A percentile compares a stretch with the other conserved stretches of the same genome.
Evolutionary conservation across 2,113 vertebrate species (phyloP).

Genomic region (Platysternon megacephalum): DNA sequence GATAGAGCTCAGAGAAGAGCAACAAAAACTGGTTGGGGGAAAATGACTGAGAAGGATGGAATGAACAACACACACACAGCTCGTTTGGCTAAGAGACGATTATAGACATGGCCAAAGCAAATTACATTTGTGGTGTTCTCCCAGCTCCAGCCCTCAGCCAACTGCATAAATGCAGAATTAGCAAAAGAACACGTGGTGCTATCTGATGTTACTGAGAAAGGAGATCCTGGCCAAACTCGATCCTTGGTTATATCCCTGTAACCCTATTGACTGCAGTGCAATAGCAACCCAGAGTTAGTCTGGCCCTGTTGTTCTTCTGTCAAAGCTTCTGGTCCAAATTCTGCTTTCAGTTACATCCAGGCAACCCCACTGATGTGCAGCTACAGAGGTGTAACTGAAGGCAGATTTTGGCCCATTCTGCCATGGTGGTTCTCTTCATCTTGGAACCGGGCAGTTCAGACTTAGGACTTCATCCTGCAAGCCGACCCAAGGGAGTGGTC

Average conservation of each 20-base stretch:
- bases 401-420: background rate
- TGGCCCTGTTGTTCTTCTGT: background rate
- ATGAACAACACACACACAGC: background rate
- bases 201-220: background rate
- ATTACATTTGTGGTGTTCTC: background rate
- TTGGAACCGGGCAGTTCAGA: background rate
- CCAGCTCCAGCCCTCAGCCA: background rate
- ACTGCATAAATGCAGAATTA: background rate
- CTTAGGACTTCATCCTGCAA: background rate
- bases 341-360: background rate
- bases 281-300: background rate
- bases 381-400: background rate
- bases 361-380: background rate
- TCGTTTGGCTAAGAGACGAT: background rate
- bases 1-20: background rate
- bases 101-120: background rate
- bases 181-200: background rate
- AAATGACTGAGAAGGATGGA: no score
- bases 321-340: background rate
- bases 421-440: fast-evolving
- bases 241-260: background rate
- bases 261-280: background rate
- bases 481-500: background rate
- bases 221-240: background rate
- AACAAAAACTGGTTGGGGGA: background rate